Conservation (phyloP, 35 echinoderm and acorn worm genomes). For the Eucidaris tribuloides region DNA sequence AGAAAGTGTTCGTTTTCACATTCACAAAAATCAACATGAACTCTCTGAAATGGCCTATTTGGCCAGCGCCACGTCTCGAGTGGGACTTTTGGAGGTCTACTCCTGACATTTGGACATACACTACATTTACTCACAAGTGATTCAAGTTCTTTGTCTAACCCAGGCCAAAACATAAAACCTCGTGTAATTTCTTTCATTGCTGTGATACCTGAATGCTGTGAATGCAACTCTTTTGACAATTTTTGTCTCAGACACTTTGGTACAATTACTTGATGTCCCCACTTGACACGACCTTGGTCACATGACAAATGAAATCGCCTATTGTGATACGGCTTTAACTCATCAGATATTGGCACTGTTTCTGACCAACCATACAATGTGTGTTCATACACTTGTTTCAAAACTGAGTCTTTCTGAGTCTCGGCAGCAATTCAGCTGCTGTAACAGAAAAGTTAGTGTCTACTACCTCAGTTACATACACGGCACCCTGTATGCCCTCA, state of each 20-base stretch:
- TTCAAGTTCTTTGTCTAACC: no score
- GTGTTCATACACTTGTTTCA: no score
- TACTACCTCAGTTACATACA: slow-evolving; percentile 14
- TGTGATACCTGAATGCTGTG: neutral
- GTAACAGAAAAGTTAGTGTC: slow-evolving; percentile 43
- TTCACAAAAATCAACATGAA: neutral
- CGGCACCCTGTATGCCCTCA: slow-evolving; percentile 27
- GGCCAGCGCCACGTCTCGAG: neutral
- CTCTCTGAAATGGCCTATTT: neutral
- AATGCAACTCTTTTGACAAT: slow-evolving; percentile 2
- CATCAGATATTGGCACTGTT: neutral
- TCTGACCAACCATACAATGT: slow-evolving; percentile 14
- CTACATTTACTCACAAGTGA: no score
- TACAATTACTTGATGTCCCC: neutral
- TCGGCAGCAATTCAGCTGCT: slow-evolving; percentile 5
- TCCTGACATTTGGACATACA: neutral
- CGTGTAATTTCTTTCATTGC: neutral
- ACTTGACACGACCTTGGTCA: slow-evolving; percentile 24
- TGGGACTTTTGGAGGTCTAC: neutral
- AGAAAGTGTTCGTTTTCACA: neutral
- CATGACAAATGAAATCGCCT: slow-evolving; percentile 33
- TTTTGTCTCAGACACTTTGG: neutral
- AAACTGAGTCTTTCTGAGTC: slow-evolving; percentile 18
- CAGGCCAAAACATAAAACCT: neutral
- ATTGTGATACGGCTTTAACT: slow-evolving; percentile 29